These are phyloP conservation scores for Drosophila demipolita DNA, from an alignment of 2,888 invertebrate genomes.

Conservation along the genomic window DNA sequence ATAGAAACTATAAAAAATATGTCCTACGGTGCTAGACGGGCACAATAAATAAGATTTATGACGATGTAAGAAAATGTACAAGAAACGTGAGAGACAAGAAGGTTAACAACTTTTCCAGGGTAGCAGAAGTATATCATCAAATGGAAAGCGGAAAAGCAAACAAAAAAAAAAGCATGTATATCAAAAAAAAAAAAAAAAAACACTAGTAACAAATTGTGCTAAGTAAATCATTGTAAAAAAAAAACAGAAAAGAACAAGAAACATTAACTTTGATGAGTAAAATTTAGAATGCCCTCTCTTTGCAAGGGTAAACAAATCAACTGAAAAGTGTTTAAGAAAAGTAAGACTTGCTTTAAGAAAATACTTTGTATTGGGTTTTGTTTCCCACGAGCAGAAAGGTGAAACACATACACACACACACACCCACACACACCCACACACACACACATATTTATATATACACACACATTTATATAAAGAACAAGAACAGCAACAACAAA, in stretches of 20 bases:
- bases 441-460: slow-evolving; percentile 30
- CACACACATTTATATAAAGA: slow-evolving; percentile 31
- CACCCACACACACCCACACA: slow-evolving; percentile 13
- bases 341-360: slow-evolving; percentile 25
- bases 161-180: slow-evolving; percentile 19
- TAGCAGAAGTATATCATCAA: not conserved
- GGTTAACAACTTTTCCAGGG: slow-evolving; percentile 5
- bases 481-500: slow-evolving; percentile 25
- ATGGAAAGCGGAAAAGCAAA: slow-evolving; percentile 3
- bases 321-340: slow-evolving; percentile 6
- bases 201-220: slow-evolving; percentile 29
- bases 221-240: slow-evolving; percentile 11
- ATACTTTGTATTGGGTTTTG: slow-evolving; percentile 27
- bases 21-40: slow-evolving; percentile 48
- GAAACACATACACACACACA: slow-evolving; percentile 24
- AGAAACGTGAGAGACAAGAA: slow-evolving; percentile 33
- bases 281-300: not conserved
- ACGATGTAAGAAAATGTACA: slow-evolving; percentile 11
- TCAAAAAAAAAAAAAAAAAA: slow-evolving; percentile 16
- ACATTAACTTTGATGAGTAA: not conserved
- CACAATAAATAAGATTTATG: slow-evolving; percentile 35
- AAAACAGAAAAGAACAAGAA: not conserved
- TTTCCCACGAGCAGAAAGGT: slow-evolving; percentile 36
- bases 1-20: slow-evolving; percentile 21
- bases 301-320: not conserved